phyloP scores from a whole-genome alignment of 2,888 invertebrate genomes.

The Carpatolechia fugitivella region DNA sequence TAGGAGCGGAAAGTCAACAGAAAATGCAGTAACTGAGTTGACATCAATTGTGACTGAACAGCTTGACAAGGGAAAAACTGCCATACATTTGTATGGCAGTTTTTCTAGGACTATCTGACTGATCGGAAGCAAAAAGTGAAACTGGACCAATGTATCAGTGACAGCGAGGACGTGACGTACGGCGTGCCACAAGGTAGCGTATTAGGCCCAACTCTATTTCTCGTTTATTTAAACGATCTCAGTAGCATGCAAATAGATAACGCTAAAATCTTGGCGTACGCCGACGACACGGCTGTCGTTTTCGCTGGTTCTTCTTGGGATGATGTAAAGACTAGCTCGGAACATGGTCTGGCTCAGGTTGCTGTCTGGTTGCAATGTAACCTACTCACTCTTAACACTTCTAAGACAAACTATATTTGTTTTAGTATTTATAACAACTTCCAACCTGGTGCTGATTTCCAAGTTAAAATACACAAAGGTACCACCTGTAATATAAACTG shows the following conservation, averaged over 20 bases:
- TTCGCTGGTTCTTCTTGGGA: not conserved
- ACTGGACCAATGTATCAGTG: not conserved
- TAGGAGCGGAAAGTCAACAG: not conserved
- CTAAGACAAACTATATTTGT: not conserved
- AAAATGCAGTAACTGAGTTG: not conserved
- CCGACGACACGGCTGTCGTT: not conserved
- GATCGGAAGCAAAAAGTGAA: not conserved
- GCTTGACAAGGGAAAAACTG: not conserved
- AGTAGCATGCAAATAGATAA: not conserved
- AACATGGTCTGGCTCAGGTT: not conserved
- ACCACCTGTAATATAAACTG: not conserved
- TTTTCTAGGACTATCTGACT: not conserved
- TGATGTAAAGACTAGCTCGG: not conserved
- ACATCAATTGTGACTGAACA: not conserved
- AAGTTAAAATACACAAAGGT: not conserved
- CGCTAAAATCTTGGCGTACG: not conserved
- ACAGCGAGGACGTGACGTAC: no score
- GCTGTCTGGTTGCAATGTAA: not conserved
- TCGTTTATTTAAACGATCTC: not conserved
- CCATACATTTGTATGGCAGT: not conserved
- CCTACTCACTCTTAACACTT: not conserved
- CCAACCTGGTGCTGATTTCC: not conserved
- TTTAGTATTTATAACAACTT: not conserved
- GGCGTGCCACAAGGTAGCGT: not conserved
- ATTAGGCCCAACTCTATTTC: not conserved